Percentiles rank a stretch among this genome's conserved stretches.
These are phyloP conservation scores for Agrypnus murinus DNA, from an alignment of 2,888 invertebrate species.

Conservation along the genomic window DNA sequence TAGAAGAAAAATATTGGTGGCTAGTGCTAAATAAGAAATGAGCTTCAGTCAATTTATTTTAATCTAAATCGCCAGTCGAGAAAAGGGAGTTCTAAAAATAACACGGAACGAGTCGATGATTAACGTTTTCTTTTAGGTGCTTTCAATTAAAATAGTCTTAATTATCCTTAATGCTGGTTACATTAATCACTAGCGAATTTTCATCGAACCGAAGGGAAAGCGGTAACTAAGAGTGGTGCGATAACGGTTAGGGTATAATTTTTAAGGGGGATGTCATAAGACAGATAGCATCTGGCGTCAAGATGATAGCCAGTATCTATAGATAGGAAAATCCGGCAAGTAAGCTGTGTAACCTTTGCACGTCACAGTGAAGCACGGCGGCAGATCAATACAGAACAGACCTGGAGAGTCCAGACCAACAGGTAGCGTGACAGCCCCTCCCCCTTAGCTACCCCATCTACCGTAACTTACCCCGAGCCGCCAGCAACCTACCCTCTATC, in stretches of 20 bases:
- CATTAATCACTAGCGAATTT: slow-evolving; percentile 2
- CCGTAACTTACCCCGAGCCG: slow-evolving; percentile 45
- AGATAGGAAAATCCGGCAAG: slow-evolving; percentile 56
- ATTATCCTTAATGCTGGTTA: background rate
- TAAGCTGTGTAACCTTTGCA: slow-evolving; percentile 62
- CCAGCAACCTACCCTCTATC: slow-evolving; percentile 45
- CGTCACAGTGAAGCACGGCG: slow-evolving; percentile 57
- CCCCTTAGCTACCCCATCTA: slow-evolving; percentile 50
- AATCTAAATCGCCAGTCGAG: slow-evolving; percentile 29
- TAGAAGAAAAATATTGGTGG: slow-evolving; percentile 9
- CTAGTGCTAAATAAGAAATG: slow-evolving; percentile 36
- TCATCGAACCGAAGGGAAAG: background rate
- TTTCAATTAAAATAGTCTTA: slow-evolving; percentile 6
- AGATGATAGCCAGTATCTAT: slow-evolving; percentile 44
- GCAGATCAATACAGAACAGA: slow-evolving; percentile 64
- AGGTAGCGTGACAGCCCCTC: slow-evolving; percentile 63
- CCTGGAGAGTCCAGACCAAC: slow-evolving; percentile 64
- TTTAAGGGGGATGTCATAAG: slow-evolving; percentile 32
- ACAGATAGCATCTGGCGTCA: slow-evolving; percentile 34
- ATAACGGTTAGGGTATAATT: slow-evolving; percentile 1
- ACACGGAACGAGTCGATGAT: background rate
- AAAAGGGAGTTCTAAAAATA: slow-evolving; percentile 3
- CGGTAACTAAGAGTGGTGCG: background rate
- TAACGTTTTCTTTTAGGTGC: background rate
- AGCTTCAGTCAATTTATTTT: slow-evolving; percentile 36